Conservation (phyloP, 2,888 invertebrate species). For the Mantis religiosa region DNA sequence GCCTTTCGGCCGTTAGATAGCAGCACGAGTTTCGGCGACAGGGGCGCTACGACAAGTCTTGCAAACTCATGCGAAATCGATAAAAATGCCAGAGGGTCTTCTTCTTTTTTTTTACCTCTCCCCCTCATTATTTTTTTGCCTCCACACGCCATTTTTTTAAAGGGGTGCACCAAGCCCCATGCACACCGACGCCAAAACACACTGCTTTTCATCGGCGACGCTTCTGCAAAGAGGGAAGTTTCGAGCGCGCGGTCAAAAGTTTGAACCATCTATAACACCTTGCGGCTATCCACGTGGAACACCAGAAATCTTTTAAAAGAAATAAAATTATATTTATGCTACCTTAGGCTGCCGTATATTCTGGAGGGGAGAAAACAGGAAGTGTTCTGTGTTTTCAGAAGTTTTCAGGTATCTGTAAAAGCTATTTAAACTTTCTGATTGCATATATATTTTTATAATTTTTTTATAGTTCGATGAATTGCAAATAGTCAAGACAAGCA, state of each 20-base stretch:
- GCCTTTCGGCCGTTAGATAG: constrained; percentile 17
- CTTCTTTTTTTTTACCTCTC: constrained; percentile 9
- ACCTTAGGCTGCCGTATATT: too few relatives aligned
- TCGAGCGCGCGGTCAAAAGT: neutral
- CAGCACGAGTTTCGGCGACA: constrained; percentile 19
- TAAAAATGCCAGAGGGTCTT: constrained; percentile 16
- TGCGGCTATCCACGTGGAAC: neutral
- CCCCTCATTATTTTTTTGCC: constrained; percentile 12
- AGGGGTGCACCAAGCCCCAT: constrained; percentile 7
- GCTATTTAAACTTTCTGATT: too few relatives aligned
- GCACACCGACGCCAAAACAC: neutral
- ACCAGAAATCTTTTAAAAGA: too few relatives aligned
- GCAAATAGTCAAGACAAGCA: too few relatives aligned
- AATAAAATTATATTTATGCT: too few relatives aligned
- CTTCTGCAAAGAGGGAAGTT: neutral
- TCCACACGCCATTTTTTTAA: constrained; percentile 5
- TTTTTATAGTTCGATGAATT: too few relatives aligned
- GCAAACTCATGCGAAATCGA: constrained; percentile 21
- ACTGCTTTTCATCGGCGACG: neutral
- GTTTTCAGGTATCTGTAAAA: too few relatives aligned
- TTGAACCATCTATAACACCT: neutral
- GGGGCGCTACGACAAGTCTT: constrained; percentile 18
- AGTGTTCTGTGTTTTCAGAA: too few relatives aligned
- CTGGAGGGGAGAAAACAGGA: too few relatives aligned
- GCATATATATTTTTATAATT: too few relatives aligned